Percentiles rank a stretch among this genome's conserved stretches.
These are phyloP conservation scores for Dione juno DNA, from an alignment of 2,888 invertebrate species.

Conservation along the genomic window DNA sequence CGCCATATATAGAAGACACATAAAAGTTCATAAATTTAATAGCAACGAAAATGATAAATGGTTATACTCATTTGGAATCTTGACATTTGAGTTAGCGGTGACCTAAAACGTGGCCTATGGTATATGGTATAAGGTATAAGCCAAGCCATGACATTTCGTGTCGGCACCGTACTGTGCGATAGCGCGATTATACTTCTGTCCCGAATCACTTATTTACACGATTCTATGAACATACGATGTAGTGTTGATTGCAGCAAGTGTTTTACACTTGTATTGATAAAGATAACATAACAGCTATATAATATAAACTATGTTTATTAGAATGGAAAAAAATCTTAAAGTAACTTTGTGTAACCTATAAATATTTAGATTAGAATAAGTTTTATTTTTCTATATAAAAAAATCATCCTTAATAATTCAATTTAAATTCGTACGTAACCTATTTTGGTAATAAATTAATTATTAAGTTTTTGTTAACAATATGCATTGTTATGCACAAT, in stretches of 20 bases:
- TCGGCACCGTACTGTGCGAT: constrained; percentile 31
- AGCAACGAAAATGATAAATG: constrained; percentile 25
- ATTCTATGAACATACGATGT: neutral
- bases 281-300: neutral
- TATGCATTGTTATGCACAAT: neutral
- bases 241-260: neutral
- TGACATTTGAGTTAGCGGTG: constrained; percentile 45
- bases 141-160: constrained; percentile 46
- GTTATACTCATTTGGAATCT: constrained; percentile 29
- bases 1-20: neutral
- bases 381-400: too few species aligned
- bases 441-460: neutral
- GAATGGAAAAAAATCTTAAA: neutral
- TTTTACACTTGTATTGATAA: neutral
- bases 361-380: too few species aligned
- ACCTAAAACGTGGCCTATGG: constrained; percentile 39
- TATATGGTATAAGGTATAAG: constrained; percentile 24
- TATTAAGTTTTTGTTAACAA: neutral
- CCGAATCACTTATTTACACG: constrained; percentile 33
- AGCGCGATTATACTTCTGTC: constrained; percentile 33
- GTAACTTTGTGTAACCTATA: too few species aligned
- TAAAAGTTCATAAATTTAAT: constrained; percentile 8
- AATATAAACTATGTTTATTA: neutral
- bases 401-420: too few species aligned
- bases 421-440: too few species aligned